phyloP scores from a whole-genome alignment of 2,113 vertebrate species.

The Labeo catla region DNA sequence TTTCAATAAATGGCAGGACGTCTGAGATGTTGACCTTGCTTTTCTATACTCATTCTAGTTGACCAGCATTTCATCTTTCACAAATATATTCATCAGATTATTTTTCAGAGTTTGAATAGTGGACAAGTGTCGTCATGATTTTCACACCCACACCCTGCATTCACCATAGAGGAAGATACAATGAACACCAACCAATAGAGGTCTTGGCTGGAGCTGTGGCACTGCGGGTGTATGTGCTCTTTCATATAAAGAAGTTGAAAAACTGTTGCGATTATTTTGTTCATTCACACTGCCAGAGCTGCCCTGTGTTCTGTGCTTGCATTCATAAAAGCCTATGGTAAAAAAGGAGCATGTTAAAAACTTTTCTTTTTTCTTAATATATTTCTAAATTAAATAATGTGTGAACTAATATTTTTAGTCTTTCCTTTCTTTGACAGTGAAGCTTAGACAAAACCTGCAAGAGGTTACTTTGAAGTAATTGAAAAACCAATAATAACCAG shows the following conservation, averaged over 20 bases:
- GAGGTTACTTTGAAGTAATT: too few species aligned
- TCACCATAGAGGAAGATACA: neutral
- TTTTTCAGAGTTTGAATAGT: neutral
- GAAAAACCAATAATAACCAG: too few species aligned
- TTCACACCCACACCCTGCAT: neutral
- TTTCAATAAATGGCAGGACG: neutral
- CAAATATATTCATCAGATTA: neutral
- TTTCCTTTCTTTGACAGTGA: too few species aligned
- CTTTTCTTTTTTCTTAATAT: too few species aligned
- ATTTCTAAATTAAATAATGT: too few species aligned
- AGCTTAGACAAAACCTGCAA: too few species aligned
- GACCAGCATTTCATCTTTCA: neutral
- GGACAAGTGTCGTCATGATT: neutral
- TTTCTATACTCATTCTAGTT: neutral
- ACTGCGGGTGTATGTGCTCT: neutral
- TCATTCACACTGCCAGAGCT: neutral
- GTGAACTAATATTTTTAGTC: too few species aligned
- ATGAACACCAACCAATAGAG: neutral
- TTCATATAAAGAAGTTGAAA: neutral
- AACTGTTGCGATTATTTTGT: neutral
- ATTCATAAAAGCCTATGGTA: neutral
- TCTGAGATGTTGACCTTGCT: constrained; percentile 10
- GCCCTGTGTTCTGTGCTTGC: neutral
- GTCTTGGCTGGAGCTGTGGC: neutral
- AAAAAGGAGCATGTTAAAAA: too few species aligned